Base-by-base conservation (phyloP, 2,888 invertebrate species). In the Caenorhabditis macrosperma region DNA sequence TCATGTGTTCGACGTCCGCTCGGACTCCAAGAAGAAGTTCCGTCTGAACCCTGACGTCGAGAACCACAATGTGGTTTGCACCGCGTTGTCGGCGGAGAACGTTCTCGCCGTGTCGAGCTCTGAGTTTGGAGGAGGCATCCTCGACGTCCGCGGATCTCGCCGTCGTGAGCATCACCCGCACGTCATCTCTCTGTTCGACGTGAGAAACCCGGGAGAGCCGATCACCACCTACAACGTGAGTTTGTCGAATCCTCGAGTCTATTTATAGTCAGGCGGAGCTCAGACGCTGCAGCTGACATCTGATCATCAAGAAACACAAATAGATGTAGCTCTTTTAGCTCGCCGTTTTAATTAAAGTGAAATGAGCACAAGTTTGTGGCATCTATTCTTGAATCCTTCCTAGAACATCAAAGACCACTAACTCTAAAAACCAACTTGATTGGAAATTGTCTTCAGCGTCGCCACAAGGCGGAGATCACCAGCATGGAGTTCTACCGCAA, bases 11-110 rank as follows among this genome's bases (percentile, higher is more conserved):
- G 84, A 84, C 46, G 20, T 69, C 2, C 68, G 84, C 17, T 33
- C 77, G 5, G 66, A 67, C n/a, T 46, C 66, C 1, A 82, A 81
- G 55, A 81, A 79, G 38, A 84, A 84, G 60, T 35, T 52, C 0
- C 74, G 84, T 33, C 52, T 84, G 60, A 84, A 84, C 46, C 82
- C 84, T 4, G 81, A 77, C 9, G 79, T 68, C 9, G 84, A 84
- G 48, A 84, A 81, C 35, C 84, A 84, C 55, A 46, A 46, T 7
- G 81, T 82, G 2, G 55, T 55, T 1, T 78, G 76, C 67, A 74
- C 82, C 1, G 82, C 82, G 3, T 12, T 79, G 10, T 72, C 72
- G 4, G 52, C 76, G 1, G 63, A 64, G 28, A 66, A 72, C 15
- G 46, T 64, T 12, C 24, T 84, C 1, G 84, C 84, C 7, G 61